Percentiles rank a stretch among this genome's conserved stretches.
Conservation (phyloP, 2,797 vertebrate species). For the Tachyglossus aculeatus region DNA sequence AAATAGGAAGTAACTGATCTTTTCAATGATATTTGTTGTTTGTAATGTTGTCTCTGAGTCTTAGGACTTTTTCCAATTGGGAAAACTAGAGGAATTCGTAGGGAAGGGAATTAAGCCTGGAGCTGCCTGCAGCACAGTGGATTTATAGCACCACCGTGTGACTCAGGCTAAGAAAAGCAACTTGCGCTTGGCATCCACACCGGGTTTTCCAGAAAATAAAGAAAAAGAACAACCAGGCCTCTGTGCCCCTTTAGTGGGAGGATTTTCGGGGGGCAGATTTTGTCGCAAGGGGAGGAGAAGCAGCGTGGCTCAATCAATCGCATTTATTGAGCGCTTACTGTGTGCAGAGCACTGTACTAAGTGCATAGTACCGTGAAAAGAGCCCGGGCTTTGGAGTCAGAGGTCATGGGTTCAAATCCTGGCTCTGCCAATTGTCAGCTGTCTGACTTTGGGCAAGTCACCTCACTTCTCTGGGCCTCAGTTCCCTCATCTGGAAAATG, state of each 20-base stretch:
- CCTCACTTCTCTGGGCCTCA: too few relatives aligned
- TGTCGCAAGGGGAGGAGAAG: too few relatives aligned
- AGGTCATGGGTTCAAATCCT: too few relatives aligned
- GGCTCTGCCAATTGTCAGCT: too few relatives aligned
- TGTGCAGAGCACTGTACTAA: too few relatives aligned
- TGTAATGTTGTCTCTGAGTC: slow-evolving; percentile 7
- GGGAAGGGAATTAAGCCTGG: not conserved
- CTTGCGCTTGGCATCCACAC: slow-evolving; percentile 13
- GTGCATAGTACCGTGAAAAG: too few relatives aligned
- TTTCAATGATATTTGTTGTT: not conserved
- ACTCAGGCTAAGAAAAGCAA: not conserved
- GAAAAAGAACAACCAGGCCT: not conserved
- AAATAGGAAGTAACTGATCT: not conserved
- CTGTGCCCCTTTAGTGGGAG: not conserved
- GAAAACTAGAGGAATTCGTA: not conserved
- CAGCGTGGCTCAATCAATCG: too few relatives aligned
- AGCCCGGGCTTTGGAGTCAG: too few relatives aligned
- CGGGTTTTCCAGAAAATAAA: not conserved
- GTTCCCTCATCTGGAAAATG: too few relatives aligned
- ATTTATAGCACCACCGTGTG: slow-evolving; percentile 71
- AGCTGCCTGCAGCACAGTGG: not conserved
- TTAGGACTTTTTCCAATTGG: not conserved
- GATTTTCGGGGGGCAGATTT: too few relatives aligned
- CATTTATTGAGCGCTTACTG: too few relatives aligned
- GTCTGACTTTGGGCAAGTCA: too few relatives aligned